Conservation (phyloP, 1,140 invertebrate genomes). For the Drosophila navojoa region DNA sequence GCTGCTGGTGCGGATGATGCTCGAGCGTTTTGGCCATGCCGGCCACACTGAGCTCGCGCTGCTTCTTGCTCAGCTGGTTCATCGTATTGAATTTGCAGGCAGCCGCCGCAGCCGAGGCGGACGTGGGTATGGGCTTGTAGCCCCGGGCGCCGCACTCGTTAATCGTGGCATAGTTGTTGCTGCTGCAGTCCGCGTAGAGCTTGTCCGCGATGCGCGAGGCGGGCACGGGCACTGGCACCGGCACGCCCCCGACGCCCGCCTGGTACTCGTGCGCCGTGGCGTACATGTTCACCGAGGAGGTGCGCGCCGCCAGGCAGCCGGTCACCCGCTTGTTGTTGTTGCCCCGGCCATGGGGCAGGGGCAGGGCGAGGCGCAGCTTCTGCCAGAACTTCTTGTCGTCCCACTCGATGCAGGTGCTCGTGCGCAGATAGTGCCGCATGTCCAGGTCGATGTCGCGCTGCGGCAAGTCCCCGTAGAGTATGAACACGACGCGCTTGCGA, state of each 20-base stretch:
- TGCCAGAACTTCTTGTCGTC: slow-evolving; percentile 97
- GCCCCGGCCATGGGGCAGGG: slow-evolving; percentile 86
- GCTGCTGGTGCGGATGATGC: slow-evolving; percentile 68
- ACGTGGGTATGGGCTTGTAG: slow-evolving; percentile 75
- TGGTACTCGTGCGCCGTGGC: slow-evolving; percentile 84
- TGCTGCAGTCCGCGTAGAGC: slow-evolving; percentile 69
- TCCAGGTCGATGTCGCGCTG: slow-evolving; percentile 94
- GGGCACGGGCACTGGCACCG: slow-evolving; percentile 19
- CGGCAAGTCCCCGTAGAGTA: slow-evolving; percentile 93
- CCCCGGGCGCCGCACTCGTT: slow-evolving; percentile 73
- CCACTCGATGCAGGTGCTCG: slow-evolving; percentile 95
- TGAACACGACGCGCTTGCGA: slow-evolving; percentile 92
- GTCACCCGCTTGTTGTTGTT: slow-evolving; percentile 63
- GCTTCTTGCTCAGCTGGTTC: slow-evolving; percentile 73
- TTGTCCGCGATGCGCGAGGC: slow-evolving; percentile 49
- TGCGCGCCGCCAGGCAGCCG: slow-evolving; percentile 55
- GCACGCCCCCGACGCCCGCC: slow-evolving; percentile 32
- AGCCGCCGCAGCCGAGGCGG: slow-evolving; percentile 63
- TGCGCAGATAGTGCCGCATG: slow-evolving; percentile 93
- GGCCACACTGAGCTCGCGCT: slow-evolving; percentile 61
- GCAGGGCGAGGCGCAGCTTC: slow-evolving; percentile 94
- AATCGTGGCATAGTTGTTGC: slow-evolving; percentile 82
- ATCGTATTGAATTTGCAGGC: slow-evolving; percentile 80
- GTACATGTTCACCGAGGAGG: slow-evolving; percentile 86
- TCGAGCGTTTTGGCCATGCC: slow-evolving; percentile 74